Conservation (phyloP, 1,140 invertebrate species). For the Stratiolaelaps scimitus region DNA sequence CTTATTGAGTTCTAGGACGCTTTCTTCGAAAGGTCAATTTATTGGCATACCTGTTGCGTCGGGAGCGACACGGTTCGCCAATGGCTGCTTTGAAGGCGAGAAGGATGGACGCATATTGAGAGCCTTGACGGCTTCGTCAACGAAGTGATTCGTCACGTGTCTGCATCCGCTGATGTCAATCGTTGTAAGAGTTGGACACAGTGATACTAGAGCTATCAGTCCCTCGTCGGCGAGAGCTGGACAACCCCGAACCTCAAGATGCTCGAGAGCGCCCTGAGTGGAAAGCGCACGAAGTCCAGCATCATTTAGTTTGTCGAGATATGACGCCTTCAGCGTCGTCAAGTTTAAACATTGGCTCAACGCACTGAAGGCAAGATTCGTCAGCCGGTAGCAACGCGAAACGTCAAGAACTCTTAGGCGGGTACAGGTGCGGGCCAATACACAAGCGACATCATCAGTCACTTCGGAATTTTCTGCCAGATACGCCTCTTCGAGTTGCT, state of each 20-base stretch:
- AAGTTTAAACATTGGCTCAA: constrained; percentile 32
- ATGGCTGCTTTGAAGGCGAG: too few species aligned
- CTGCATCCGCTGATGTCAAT: constrained; percentile 34
- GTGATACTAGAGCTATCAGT: constrained; percentile 31
- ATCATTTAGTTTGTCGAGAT: constrained; percentile 33
- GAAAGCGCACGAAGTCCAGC: constrained; percentile 33
- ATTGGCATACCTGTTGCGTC: too few species aligned
- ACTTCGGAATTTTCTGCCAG: constrained; percentile 32
- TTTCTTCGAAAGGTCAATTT: too few species aligned
- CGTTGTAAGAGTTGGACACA: constrained; percentile 31
- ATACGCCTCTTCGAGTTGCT: constrained; percentile 30
- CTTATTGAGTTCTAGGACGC: too few species aligned
- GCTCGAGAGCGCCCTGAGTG: constrained; percentile 33
- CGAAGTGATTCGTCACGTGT: constrained; percentile 31
- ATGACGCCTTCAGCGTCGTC: constrained; percentile 32
- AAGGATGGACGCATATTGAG: background rate
- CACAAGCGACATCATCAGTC: constrained; percentile 34
- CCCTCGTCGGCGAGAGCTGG: constrained; percentile 34
- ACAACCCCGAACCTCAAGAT: constrained; percentile 31
- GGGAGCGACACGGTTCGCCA: too few species aligned
- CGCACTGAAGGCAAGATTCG: constrained; percentile 34
- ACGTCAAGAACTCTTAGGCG: constrained; percentile 32
- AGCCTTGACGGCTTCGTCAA: constrained; percentile 3
- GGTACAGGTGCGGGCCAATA: constrained; percentile 32
- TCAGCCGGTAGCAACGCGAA: constrained; percentile 32